phyloP scores from a whole-genome alignment of 1,140 invertebrate genomes.

The Ctenoplectra terminalis region DNA sequence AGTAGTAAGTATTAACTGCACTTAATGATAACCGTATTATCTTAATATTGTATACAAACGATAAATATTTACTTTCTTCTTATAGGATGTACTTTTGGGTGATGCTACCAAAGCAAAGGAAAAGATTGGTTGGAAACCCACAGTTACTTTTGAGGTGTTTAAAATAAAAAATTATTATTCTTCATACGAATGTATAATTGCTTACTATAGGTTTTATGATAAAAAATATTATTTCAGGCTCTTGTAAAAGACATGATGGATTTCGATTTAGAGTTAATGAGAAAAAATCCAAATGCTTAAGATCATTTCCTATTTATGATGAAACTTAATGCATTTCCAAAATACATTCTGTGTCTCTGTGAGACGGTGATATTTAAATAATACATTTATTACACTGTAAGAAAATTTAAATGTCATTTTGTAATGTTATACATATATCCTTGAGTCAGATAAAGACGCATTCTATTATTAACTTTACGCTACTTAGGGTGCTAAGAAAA shows the following conservation, averaged over 20 bases:
- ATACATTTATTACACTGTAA: constrained; percentile 20
- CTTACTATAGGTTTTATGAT: constrained; percentile 10
- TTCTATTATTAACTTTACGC: neutral
- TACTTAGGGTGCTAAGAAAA: neutral
- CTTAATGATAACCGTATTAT: neutral
- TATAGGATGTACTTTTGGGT: constrained; percentile 93
- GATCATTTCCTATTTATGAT: constrained; percentile 5
- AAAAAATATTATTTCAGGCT: constrained; percentile 83
- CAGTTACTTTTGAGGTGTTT: constrained; percentile 90
- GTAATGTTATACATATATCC: constrained; percentile 21
- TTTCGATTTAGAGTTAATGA: constrained; percentile 97
- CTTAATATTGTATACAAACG: neutral
- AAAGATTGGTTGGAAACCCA: constrained; percentile 94
- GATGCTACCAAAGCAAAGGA: constrained; percentile 95
- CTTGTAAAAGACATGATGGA: constrained; percentile 98
- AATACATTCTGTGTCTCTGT: constrained; percentile 38
- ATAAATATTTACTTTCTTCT: constrained; percentile 58
- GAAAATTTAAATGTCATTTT: neutral
- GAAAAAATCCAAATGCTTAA: constrained; percentile 93
- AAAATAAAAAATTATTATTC: neutral
- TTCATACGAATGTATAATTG: constrained; percentile 32
- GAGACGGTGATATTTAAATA: constrained; percentile 33
- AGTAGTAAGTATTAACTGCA: constrained; percentile 89
- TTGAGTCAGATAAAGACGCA: neutral
- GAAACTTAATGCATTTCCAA: constrained; percentile 40